Percentiles rank a stretch among this genome's conserved stretches.
These are phyloP conservation scores for Mastacembelus armatus DNA, from an alignment of 2,797 vertebrate species.

Conservation along the genomic window DNA sequence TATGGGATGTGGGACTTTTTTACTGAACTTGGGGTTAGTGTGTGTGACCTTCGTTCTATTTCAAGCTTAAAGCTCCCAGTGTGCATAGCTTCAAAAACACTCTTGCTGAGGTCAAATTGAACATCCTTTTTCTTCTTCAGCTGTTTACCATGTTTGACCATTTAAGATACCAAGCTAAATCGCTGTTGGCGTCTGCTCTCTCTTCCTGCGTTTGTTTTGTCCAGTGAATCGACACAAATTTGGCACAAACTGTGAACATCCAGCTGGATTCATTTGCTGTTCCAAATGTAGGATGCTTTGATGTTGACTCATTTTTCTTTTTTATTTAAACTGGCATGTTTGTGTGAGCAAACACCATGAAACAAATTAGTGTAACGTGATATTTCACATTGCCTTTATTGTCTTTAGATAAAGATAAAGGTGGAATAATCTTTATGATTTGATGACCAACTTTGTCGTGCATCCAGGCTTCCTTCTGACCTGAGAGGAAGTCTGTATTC, in stretches of 20 bases:
- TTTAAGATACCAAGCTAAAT: neutral
- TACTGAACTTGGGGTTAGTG: too few species aligned
- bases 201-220: neutral
- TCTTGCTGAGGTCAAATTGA: too few species aligned
- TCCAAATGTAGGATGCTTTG: slow-evolving; percentile 11
- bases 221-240: slow-evolving; percentile 10
- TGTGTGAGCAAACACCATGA: slow-evolving; percentile 7
- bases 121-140: neutral
- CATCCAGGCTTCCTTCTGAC: too few species aligned
- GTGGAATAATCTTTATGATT: neutral
- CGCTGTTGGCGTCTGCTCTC: too few species aligned
- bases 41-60: too few species aligned
- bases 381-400: neutral
- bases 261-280: slow-evolving; percentile 19
- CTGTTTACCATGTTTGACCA: neutral
- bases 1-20: too few species aligned
- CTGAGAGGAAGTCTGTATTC: too few species aligned
- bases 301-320: slow-evolving; percentile 23
- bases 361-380: slow-evolving; percentile 8
- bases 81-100: too few species aligned
- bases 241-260: neutral
- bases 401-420: slow-evolving; percentile 2
- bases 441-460: too few species aligned
- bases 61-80: too few species aligned
- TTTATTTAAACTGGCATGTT: slow-evolving; percentile 1